Conservation (phyloP, 2,888 invertebrate genomes). For the Pammene aurita region DNA sequence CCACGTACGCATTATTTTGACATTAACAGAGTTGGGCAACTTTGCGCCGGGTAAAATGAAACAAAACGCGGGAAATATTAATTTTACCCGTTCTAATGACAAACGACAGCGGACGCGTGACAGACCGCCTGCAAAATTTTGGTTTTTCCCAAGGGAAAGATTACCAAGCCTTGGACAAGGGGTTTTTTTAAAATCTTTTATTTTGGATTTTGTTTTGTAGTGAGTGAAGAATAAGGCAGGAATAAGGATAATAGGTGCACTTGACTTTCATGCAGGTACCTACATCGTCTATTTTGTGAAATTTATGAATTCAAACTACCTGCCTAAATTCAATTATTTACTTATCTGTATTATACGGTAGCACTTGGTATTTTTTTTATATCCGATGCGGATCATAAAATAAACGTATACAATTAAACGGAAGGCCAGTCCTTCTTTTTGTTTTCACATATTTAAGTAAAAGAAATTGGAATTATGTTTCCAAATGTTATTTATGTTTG, state of each 20-base stretch:
- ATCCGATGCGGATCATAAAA: no score
- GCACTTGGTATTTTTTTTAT: no score
- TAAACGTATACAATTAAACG: no score
- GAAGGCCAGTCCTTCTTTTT: no score
- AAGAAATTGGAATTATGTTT: no score
- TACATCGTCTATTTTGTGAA: no score
- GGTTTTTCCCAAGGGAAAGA: conserved; percentile 18
- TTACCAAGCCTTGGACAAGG: neutral
- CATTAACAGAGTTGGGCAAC: conserved; percentile 72
- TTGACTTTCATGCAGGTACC: no score
- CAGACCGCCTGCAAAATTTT: conserved; percentile 38
- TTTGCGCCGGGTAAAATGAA: conserved; percentile 60
- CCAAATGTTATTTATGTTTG: no score
- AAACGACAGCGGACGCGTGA: conserved; percentile 56
- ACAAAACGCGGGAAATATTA: conserved; percentile 62
- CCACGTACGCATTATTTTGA: conserved; percentile 62
- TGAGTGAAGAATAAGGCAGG: neutral
- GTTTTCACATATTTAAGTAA: no score
- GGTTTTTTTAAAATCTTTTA: neutral
- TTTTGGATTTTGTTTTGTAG: neutral
- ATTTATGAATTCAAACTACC: no score
- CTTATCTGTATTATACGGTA: no score
- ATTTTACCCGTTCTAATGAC: conserved; percentile 63
- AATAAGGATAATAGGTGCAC: neutral
- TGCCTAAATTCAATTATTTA: no score